Base-by-base conservation (phyloP, 2,888 invertebrate species). In the Tolmerus cingulatus region DNA sequence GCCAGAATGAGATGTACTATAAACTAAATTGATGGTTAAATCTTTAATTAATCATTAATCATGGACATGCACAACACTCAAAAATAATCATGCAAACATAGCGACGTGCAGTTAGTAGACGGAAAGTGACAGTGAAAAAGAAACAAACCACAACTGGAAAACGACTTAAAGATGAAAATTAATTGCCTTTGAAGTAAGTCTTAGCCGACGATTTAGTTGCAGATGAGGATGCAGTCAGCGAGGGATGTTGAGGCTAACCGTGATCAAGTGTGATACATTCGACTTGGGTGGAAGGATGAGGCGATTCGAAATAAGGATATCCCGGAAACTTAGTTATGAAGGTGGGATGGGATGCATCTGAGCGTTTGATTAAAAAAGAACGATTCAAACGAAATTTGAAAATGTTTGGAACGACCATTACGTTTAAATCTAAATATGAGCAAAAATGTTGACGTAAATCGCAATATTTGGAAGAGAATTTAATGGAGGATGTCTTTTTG, bases 401-500 rank as follows among this genome's bases (percentile, higher is more conserved):
- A 81, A 81, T 55, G 55, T 14, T 66, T 30, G 46, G 34, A 30
- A 86, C 34, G 77, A 77, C 34, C n/a, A 85, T 74, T 66, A 19
- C 66, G 27, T 66, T 55, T 55, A 76, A 87, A 81, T 66, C 74
- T 57, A 74, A 16, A 66, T 66, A 66, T 79, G 76, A 87, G 79
- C 79, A 79, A 79, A 87, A 87, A 74, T 86, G 66, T 66, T 76
- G 34, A 76, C 27, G 9, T 76, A 37, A 34, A 30, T 76, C 34
- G 27, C 27, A 76, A 46, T 55, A 77, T 86, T 55, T 76, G 77
- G 77, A 86, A 86, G 77, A 84, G 12, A 84, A 66, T 19, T 66
- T 37, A 84, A 66, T 66, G 57, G 84, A 74, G 23, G 66, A 57
- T 86, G 88, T 81, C 51, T 89, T 86, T 66, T 66, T 66, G 27